phyloP scores from a whole-genome alignment of 2,888 invertebrate species.

The Slavum lentiscoides region DNA sequence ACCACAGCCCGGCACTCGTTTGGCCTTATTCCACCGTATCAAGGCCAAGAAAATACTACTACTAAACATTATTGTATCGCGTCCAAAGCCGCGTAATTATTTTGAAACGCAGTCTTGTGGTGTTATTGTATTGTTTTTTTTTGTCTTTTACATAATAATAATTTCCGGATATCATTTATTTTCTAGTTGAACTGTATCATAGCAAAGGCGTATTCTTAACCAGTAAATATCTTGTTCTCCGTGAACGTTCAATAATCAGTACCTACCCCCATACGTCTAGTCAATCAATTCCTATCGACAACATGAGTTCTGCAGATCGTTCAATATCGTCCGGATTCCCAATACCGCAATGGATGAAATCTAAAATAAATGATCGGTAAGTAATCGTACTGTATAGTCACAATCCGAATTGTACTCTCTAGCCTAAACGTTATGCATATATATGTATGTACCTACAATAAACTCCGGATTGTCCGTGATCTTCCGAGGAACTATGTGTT shows the following conservation, averaged over 20 bases:
- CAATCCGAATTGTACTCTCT: no score
- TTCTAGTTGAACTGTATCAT: conserved; percentile 33
- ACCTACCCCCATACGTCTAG: conserved; percentile 16
- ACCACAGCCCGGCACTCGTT: background rate
- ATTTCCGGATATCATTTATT: background rate
- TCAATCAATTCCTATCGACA: conserved; percentile 39
- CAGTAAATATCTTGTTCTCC: background rate
- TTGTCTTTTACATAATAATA: no score
- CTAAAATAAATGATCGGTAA: conserved; percentile 67
- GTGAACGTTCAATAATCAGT: background rate
- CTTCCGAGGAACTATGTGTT: no score
- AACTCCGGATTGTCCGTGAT: no score
- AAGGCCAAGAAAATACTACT: conserved; percentile 15
- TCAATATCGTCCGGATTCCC: conserved; percentile 64
- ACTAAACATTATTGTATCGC: conserved; percentile 7
- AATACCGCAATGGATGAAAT: conserved; percentile 76
- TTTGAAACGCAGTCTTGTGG: conserved; percentile 3
- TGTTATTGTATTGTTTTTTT: background rate
- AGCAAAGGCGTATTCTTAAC: conserved; percentile 48
- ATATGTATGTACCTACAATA: no score
- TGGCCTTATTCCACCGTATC: conserved; percentile 35
- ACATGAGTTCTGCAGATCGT: conserved; percentile 54
- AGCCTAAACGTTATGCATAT: no score
- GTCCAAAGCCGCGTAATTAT: conserved; percentile 6
- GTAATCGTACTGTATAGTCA: conserved; percentile 40